phyloP scores from a whole-genome alignment of 2,797 vertebrate species.

The Intellagama lesueurii region DNA sequence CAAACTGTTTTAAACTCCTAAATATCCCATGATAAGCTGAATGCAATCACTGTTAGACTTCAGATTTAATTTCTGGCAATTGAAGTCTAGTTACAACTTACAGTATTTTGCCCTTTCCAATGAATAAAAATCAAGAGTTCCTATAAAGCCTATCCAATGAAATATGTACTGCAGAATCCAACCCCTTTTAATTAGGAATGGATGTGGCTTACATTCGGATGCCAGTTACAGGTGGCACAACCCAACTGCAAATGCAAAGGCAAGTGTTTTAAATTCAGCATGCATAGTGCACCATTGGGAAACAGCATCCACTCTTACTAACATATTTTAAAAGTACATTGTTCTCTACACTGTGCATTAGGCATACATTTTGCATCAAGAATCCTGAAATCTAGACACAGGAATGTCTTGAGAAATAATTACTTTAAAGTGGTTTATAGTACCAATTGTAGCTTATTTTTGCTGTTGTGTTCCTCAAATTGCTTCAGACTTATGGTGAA shows the following conservation, averaged over 20 bases:
- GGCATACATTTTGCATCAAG: background rate
- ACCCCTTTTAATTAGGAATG: background rate
- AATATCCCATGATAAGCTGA: background rate
- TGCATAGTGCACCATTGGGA: background rate
- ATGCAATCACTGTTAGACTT: background rate
- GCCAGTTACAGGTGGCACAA: background rate
- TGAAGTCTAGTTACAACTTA: background rate
- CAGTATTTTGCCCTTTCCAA: background rate
- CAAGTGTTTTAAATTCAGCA: slow-evolving; percentile 9
- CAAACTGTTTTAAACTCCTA: background rate
- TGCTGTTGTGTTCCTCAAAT: no score
- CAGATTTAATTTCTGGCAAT: background rate
- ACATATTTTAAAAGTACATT: background rate
- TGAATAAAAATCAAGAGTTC: background rate
- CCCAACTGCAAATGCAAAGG: background rate
- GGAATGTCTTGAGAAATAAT: background rate
- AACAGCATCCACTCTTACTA: background rate
- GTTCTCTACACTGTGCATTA: background rate
- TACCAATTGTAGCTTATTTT: slow-evolving; percentile 17
- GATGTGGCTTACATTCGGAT: background rate
- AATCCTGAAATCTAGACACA: background rate
- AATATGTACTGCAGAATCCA: background rate
- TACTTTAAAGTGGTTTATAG: background rate
- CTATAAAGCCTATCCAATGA: slow-evolving; percentile 1
- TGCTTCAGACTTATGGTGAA: no score